Percentiles rank a stretch among this genome's conserved stretches.
These are phyloP conservation scores for Bubo blakistoni DNA, from an alignment of 2,113 vertebrate species.

Conservation along the genomic window DNA sequence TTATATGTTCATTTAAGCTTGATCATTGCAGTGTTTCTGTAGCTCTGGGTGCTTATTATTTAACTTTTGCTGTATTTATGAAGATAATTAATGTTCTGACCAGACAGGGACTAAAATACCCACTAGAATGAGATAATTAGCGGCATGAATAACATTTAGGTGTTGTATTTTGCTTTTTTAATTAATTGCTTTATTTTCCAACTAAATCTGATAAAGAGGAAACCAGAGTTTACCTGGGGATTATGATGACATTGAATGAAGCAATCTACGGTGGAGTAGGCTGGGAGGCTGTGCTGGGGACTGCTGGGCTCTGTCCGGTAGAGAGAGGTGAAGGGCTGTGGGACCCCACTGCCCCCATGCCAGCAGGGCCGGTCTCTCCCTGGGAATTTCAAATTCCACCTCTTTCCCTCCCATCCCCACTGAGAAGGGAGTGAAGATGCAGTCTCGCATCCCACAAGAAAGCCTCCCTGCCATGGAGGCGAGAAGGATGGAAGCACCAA, in stretches of 20 bases:
- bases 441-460: neutral
- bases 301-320: accelerated
- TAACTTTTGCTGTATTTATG: slow-evolving; percentile 81
- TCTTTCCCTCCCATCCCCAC: accelerated
- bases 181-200: slow-evolving; percentile 73
- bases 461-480: accelerated
- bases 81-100: slow-evolving; percentile 80
- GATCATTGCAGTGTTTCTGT: slow-evolving; percentile 66
- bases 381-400: neutral
- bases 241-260: neutral
- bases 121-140: slow-evolving; percentile 77
- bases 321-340: accelerated
- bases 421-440: accelerated
- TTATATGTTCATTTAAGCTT: slow-evolving; percentile 79
- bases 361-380: neutral
- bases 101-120: slow-evolving; percentile 76
- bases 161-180: slow-evolving; percentile 60
- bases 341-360: accelerated
- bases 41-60: slow-evolving; percentile 76
- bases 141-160: slow-evolving; percentile 71
- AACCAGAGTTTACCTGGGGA: slow-evolving; percentile 20
- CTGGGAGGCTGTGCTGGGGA: neutral
- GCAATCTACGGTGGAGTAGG: accelerated
- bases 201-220: slow-evolving; percentile 36
- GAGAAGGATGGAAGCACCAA: accelerated